Base-by-base conservation (phyloP, 2,113 vertebrate species). In the Alethe diademata region DNA sequence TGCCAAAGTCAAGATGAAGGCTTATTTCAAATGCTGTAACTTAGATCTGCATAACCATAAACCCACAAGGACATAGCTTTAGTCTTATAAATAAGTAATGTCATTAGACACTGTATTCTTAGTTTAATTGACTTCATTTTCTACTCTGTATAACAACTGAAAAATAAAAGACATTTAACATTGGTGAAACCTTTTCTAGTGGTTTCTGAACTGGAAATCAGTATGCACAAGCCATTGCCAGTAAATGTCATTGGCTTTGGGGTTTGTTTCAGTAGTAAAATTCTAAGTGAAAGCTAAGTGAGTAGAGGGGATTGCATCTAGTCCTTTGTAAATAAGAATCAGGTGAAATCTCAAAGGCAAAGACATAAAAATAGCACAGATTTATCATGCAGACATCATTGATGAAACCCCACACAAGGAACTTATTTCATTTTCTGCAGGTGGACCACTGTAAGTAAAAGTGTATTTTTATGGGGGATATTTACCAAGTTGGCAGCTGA, bases 121-220 rank as follows among this genome's bases (percentile, higher is more conserved):
- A 73, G 58, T 69, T 86, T 80, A 94, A 92, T 67, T 86, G 67
- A 56, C 54, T 90, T 47, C 61, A 20, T 82, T 92, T 94, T 40
- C 72, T 88, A 28, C 42, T 78, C 43, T 88, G 79, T 93, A 9
- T 73, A 80, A 42, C 31, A 69, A 43, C 35, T 86, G 54, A 73
- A 86, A 93, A 96, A 97, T 96, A 96, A 96, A 96, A 35, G 33
- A 42, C 33, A 50, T 43, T 95, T 74, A 29, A 57, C 66, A 16
- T 90, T 11, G 23, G 29, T 60, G 74, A 86, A 93, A 66, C 29
- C 2, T 19, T 86, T 94, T 57, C 20, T 65, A 22, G 64, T 80
- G 74, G 50, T 88, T 88, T 93, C 67, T 90, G 58, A 79, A 71
- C 53, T 67, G 31, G 45, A 82, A 90, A 24, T 76, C 62, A 66